Conservation (phyloP, 2,888 invertebrate species). For the Lamellibrachia satsuma region DNA sequence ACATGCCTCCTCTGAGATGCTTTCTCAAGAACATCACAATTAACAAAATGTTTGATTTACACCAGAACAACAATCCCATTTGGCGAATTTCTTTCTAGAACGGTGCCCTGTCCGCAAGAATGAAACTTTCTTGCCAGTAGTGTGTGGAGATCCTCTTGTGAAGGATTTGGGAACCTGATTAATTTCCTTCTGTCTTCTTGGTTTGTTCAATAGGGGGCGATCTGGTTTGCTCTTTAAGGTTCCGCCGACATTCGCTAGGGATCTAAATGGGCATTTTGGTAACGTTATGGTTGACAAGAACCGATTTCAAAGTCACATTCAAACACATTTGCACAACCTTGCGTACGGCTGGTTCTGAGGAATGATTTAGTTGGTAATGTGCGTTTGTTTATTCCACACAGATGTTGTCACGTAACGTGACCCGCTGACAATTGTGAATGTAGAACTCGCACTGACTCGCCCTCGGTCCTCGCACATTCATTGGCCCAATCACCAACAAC, state of each 20-base stretch:
- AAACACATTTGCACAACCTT: not conserved
- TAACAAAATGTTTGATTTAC: no score
- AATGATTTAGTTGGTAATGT: not conserved
- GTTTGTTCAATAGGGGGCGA: not conserved
- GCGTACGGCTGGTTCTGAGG: not conserved
- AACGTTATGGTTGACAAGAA: conserved; percentile 10
- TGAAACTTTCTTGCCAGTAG: no score
- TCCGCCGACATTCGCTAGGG: not conserved
- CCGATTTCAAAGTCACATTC: not conserved
- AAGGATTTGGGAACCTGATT: not conserved
- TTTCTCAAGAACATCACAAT: no score
- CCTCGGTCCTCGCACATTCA: not conserved
- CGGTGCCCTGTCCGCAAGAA: no score
- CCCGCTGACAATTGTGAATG: not conserved
- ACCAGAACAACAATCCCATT: no score
- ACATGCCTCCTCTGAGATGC: no score
- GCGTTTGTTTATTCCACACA: not conserved
- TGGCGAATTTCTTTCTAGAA: no score
- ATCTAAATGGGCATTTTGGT: not conserved
- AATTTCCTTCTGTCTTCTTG: not conserved
- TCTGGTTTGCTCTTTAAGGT: not conserved
- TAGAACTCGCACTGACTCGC: not conserved
- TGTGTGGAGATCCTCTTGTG: no score
- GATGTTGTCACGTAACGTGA: not conserved
- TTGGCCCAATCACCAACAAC: not conserved